Conservation (phyloP, 1,140 invertebrate genomes). For the Bombus huntii region DNA sequence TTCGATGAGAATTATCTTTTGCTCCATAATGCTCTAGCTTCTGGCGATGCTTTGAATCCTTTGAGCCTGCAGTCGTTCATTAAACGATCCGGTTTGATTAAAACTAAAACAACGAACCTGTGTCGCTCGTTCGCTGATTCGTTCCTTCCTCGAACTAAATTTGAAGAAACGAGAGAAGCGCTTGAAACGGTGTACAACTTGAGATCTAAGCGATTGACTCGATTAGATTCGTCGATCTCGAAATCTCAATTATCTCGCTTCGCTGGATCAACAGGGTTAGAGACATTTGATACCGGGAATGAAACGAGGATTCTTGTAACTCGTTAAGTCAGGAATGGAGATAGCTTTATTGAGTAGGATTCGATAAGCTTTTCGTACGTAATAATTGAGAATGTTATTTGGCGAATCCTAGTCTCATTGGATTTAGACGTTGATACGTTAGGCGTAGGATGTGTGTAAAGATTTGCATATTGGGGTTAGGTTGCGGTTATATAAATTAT, state of each 20-base stretch:
- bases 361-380: not conserved
- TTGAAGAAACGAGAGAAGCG: not conserved
- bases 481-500: no score
- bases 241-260: not conserved
- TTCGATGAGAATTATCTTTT: not conserved
- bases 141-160: not conserved
- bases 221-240: not conserved
- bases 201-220: not conserved
- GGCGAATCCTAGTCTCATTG: no score
- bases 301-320: no score
- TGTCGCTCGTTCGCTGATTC: not conserved
- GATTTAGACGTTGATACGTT: no score
- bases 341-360: no score
- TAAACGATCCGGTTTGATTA: not conserved
- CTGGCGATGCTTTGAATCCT: not conserved
- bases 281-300: not conserved
- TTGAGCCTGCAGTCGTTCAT: not conserved
- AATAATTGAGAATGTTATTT: no score
- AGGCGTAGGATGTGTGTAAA: no score
- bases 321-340: no score
- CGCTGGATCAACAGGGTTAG: not conserved
- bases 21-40: not conserved
- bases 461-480: no score
- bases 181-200: not conserved
- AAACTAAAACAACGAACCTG: not conserved